Base-by-base conservation (phyloP, 2,888 invertebrate species). In the Drosophila austrosaltans region DNA sequence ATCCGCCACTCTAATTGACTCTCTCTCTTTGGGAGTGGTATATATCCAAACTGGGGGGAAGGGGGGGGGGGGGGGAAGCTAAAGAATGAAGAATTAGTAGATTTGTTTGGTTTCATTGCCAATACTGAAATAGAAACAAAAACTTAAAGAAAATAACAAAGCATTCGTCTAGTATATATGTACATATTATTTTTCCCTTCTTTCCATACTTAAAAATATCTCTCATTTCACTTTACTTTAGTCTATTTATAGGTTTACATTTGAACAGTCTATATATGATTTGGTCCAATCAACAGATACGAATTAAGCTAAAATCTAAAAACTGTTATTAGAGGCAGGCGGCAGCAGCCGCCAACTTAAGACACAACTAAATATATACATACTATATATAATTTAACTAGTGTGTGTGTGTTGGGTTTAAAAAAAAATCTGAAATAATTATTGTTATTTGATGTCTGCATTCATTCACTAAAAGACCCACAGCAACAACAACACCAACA, bases 391-490 rank as follows among this genome's bases (percentile, higher is more conserved):
- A 75, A 75, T 84, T 82, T 69, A 8, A 4, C 42, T 25, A 10
- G 30, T 63, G 53, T 25, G 12, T 58, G 30, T 62, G 39, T 48
- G 64, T 66, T 66, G 54, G 39, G 68, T 30, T 63, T 66, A 59
- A 39, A 72, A 30, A 30, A 30, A 30, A 44, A 63, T 70, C 72
- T 81, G 70, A 61, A 72, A 78, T 87, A 83, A 83, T 83, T 83
- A 83, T 83, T 83, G 83, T 87, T 87, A 83, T 83, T 83, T 75
- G 68, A 83, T 83, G 83, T 87, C 88, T 83, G 88, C 86, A 88
- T 83, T 87, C 88, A 83, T 83, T 87, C 83, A 83, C 81, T 80
- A 83, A 85, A 5, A 39, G 56, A 48, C 48, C 3, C 36, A n/a
- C 32, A 28, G n/a, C 20, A 32, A n/a, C 56, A 56, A 30, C n/a